Conservation (phyloP, 2,113 vertebrate species). For the Poeciliopsis prolifica region DNA sequence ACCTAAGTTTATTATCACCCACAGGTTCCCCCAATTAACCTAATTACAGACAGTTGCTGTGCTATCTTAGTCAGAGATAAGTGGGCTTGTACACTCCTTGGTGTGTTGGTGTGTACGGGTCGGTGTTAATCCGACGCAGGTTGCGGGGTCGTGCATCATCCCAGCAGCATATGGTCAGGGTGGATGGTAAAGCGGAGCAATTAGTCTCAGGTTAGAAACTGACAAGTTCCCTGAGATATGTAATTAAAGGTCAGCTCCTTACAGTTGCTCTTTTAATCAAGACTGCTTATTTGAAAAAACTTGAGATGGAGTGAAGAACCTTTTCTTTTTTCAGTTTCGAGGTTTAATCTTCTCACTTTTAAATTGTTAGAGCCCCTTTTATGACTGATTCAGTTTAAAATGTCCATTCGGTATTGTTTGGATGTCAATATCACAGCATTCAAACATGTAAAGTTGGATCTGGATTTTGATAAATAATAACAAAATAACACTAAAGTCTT, state of each 20-base stretch:
- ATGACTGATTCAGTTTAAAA: background rate
- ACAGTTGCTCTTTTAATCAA: background rate
- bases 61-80: slow-evolving; percentile 51
- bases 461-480: background rate
- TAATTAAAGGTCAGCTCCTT: slow-evolving; percentile 25
- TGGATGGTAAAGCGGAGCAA: slow-evolving; percentile 52
- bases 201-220: slow-evolving; percentile 58
- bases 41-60: slow-evolving; percentile 63
- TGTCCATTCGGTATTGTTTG: background rate
- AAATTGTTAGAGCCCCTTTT: background rate
- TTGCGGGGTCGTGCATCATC: slow-evolving; percentile 12
- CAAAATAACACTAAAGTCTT: background rate
- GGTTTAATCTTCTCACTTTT: background rate
- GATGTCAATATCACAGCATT: background rate
- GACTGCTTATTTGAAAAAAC: background rate
- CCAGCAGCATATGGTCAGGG: slow-evolving; percentile 62
- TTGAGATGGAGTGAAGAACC: background rate
- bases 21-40: slow-evolving; percentile 69
- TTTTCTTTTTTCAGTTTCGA: background rate
- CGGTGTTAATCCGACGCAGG: slow-evolving; percentile 46
- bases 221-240: slow-evolving; percentile 30
- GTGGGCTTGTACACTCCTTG: slow-evolving; percentile 27
- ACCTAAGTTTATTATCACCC: slow-evolving; percentile 56
- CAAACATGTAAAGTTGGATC: background rate
- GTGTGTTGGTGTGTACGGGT: slow-evolving; percentile 18